Percentiles rank a stretch among this genome's conserved stretches.
Conservation (phyloP, 35 echinoderm and acorn worm species). For the Heliocidaris erythrogramma region DNA sequence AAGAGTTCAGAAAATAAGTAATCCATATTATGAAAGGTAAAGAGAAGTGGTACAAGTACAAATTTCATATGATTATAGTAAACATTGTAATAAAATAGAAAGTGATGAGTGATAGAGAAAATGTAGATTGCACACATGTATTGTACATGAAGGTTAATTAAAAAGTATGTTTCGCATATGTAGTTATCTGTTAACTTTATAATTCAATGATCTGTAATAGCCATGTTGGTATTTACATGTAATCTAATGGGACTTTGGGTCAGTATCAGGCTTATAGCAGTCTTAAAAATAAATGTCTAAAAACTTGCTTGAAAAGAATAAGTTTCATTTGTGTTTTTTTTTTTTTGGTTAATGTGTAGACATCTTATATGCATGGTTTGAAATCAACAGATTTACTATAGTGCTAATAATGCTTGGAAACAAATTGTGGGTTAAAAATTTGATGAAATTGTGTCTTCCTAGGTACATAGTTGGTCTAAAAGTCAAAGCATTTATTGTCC, state of each 20-base stretch:
- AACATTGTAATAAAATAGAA: neutral
- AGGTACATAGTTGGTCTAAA: too few species aligned
- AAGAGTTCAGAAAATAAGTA: neutral
- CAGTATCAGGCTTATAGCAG: neutral
- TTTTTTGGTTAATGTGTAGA: neutral
- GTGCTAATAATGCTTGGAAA: neutral
- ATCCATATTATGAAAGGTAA: neutral
- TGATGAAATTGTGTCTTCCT: too few species aligned
- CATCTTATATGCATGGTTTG: neutral
- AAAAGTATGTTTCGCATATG: neutral
- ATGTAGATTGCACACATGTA: neutral
- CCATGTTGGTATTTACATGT: neutral
- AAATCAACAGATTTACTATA: neutral
- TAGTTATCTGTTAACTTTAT: neutral
- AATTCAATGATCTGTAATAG: neutral
- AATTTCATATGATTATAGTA: neutral
- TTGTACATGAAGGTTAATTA: neutral
- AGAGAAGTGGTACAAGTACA: neutral
- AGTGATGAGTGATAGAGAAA: neutral
- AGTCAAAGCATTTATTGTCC: too few species aligned
- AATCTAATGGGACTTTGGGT: neutral
- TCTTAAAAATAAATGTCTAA: slow-evolving; percentile 11
- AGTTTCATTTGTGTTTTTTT: neutral
- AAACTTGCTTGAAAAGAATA: neutral
- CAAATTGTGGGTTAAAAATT: too few species aligned